These are phyloP conservation scores for Coracopsis vasa DNA, from an alignment of 2,113 vertebrate species.

Conservation along the genomic window DNA sequence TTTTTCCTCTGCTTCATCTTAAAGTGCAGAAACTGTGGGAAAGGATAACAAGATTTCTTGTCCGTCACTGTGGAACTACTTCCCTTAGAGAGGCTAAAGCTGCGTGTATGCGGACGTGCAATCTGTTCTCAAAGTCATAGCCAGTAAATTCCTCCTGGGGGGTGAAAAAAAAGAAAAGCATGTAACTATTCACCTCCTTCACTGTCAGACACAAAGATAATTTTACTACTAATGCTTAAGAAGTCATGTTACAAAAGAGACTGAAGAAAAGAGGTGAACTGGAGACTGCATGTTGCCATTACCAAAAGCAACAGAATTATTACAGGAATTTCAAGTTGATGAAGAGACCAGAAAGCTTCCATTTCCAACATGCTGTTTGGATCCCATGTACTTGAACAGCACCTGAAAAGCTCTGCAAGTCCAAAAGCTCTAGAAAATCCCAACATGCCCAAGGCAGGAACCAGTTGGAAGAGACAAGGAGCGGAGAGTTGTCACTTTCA, in stretches of 20 bases:
- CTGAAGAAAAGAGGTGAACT: neutral
- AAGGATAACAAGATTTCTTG: neutral
- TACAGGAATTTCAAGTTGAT: neutral
- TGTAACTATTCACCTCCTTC: neutral
- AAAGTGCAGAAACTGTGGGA: slow-evolving; percentile 73
- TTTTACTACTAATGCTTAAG: neutral
- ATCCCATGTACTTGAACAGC: neutral
- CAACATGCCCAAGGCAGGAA: neutral
- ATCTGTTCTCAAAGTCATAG: slow-evolving; percentile 98
- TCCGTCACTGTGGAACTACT: slow-evolving; percentile 90
- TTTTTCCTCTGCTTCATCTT: slow-evolving; percentile 64
- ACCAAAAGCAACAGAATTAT: neutral
- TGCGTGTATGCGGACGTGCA: slow-evolving; percentile 96
- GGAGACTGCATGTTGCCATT: neutral
- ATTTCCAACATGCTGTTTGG: neutral
- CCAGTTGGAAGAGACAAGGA: neutral
- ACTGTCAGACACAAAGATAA: neutral
- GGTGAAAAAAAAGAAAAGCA: neutral
- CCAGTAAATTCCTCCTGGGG: slow-evolving; percentile 90
- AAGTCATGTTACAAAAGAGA: neutral
- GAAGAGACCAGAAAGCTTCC: neutral
- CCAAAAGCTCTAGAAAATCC: neutral
- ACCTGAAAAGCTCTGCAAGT: neutral
- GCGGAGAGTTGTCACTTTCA: neutral
- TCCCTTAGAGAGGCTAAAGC: slow-evolving; percentile 93